Conservation (phyloP, 2,113 vertebrate species). For the Cathartes aura region DNA sequence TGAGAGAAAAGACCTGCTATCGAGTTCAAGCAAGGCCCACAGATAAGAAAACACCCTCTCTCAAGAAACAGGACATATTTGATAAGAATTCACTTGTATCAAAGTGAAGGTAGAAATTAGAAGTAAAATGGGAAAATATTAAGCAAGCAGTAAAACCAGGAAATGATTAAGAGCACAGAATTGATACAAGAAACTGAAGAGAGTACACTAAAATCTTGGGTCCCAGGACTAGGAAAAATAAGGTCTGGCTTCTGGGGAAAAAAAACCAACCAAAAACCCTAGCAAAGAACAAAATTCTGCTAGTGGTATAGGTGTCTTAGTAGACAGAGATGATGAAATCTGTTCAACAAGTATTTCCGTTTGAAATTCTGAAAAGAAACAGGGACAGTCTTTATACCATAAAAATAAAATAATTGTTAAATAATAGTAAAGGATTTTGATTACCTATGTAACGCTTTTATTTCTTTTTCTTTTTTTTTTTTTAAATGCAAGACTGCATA, state of each 20-base stretch:
- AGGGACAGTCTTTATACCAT: not conserved
- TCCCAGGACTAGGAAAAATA: not conserved
- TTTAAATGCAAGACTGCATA: not conserved
- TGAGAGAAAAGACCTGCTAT: not conserved
- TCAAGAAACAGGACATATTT: not conserved
- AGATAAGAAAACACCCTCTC: not conserved
- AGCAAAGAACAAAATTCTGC: not conserved
- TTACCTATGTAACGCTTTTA: not conserved
- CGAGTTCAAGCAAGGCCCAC: not conserved
- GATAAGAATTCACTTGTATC: not conserved
- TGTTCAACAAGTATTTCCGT: not conserved
- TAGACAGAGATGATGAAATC: not conserved
- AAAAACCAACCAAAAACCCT: accelerated
- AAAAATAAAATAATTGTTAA: not conserved
- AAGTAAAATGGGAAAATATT: not conserved
- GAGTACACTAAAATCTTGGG: not conserved
- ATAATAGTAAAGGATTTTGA: not conserved
- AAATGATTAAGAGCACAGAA: not conserved
- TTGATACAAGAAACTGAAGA: not conserved
- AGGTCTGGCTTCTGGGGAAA: not conserved
- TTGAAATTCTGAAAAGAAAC: not conserved
- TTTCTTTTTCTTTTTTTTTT: not conserved
- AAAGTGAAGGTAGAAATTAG: not conserved
- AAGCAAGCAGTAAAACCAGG: not conserved
- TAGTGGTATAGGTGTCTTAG: not conserved